Conservation (phyloP, 2,797 vertebrate genomes). For the Lophura swinhoii region DNA sequence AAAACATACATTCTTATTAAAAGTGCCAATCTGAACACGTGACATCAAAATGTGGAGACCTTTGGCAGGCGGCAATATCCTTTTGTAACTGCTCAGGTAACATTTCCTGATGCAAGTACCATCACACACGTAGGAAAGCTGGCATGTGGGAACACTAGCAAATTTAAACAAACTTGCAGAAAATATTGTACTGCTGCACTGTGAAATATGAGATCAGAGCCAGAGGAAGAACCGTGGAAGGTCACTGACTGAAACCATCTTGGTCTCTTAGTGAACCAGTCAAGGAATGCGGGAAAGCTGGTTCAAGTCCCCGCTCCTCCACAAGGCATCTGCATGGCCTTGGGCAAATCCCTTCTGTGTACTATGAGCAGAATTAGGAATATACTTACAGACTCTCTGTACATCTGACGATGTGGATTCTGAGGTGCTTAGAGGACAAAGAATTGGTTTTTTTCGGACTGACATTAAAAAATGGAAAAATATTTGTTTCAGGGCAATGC, state of each 20-base stretch:
- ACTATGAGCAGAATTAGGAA: accelerated
- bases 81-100: neutral
- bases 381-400: neutral
- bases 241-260: neutral
- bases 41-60: neutral
- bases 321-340: neutral
- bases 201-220: neutral
- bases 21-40: neutral
- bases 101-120: neutral
- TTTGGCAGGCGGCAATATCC: neutral
- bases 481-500: neutral
- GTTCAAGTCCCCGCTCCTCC: conserved; percentile 17
- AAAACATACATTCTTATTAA: neutral
- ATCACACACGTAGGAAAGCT: accelerated
- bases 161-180: neutral
- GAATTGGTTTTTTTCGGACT: neutral
- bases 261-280: conserved; percentile 37
- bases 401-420: accelerated
- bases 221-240: neutral
- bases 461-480: neutral
- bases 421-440: neutral
- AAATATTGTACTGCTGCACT: neutral
- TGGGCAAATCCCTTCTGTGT: neutral
- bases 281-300: conserved; percentile 46
- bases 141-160: neutral